These are phyloP conservation scores for Colletes latitarsis DNA, from an alignment of 1,140 invertebrate species.

Conservation along the genomic window DNA sequence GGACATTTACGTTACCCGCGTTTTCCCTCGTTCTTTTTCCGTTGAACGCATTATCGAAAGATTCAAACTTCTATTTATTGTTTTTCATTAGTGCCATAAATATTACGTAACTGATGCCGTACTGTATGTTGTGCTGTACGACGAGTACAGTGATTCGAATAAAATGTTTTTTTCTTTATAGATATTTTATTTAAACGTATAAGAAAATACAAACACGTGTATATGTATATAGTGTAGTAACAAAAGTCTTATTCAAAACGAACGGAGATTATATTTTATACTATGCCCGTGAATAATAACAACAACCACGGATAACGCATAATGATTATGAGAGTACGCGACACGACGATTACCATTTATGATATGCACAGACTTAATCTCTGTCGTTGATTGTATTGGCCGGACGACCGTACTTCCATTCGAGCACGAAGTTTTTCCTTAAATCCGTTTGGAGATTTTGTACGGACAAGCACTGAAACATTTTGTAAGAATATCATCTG, in stretches of 20 bases:
- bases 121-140: constrained; percentile 41
- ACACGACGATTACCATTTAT: no score
- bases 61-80: constrained; percentile 44
- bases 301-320: background rate
- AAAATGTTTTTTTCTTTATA: constrained; percentile 30
- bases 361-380: no score
- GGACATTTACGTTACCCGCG: constrained; percentile 1
- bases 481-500: constrained; percentile 27
- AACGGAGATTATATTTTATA: background rate
- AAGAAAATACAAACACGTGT: constrained; percentile 3
- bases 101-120: constrained; percentile 15
- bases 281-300: background rate
- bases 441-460: constrained; percentile 82
- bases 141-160: constrained; percentile 27
- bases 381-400: background rate
- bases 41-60: constrained; percentile 20
- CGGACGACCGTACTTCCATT: constrained; percentile 52
- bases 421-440: constrained; percentile 65
- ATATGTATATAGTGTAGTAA: background rate
- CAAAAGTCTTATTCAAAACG: background rate
- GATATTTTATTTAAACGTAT: constrained; percentile 13
- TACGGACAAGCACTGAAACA: constrained; percentile 83
- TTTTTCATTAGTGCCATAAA: constrained; percentile 67
- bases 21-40: constrained; percentile 9
- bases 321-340: no score